These are phyloP conservation scores for Mycogona germanica DNA, from an alignment of 2,888 invertebrate species.

Conservation along the genomic window DNA sequence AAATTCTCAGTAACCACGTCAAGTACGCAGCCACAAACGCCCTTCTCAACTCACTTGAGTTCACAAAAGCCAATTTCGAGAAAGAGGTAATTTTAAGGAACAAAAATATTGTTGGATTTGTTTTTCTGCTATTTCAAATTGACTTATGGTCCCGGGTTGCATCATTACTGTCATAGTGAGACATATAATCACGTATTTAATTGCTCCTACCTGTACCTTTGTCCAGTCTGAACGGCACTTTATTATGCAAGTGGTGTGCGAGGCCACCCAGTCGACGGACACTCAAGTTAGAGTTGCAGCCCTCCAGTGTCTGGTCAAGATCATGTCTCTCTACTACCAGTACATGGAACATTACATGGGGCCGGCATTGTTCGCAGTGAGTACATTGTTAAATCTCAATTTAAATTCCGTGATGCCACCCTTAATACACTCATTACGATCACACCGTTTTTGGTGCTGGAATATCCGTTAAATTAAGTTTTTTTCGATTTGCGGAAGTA, in stretches of 20 bases:
- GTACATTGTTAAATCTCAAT: not conserved
- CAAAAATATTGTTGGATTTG: not conserved
- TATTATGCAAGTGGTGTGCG: slow-evolving; percentile 99
- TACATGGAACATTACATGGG: slow-evolving; percentile 99
- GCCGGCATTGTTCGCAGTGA: slow-evolving; percentile 82
- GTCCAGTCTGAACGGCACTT: slow-evolving; percentile 79
- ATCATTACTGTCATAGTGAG: not conserved
- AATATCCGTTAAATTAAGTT: no score
- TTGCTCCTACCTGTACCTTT: not conserved
- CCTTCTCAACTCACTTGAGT: slow-evolving; percentile 91
- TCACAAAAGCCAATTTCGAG: slow-evolving; percentile 96
- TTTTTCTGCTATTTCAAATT: not conserved
- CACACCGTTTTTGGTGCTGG: no score
- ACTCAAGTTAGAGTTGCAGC: slow-evolving; percentile 91
- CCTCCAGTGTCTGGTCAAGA: slow-evolving; percentile 94
- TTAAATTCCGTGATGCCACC: no score
- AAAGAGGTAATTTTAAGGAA: slow-evolving; percentile 51
- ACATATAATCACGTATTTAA: not conserved
- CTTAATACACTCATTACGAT: no score
- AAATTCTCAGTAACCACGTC: slow-evolving; percentile 66
- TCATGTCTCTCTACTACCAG: slow-evolving; percentile 95
- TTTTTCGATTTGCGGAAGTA: no score
- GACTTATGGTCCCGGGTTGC: not conserved
- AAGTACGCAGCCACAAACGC: slow-evolving; percentile 94
- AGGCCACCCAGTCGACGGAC: slow-evolving; percentile 89